Conservation (phyloP, 1,140 invertebrate species). For the Drosophila suzukii region DNA sequence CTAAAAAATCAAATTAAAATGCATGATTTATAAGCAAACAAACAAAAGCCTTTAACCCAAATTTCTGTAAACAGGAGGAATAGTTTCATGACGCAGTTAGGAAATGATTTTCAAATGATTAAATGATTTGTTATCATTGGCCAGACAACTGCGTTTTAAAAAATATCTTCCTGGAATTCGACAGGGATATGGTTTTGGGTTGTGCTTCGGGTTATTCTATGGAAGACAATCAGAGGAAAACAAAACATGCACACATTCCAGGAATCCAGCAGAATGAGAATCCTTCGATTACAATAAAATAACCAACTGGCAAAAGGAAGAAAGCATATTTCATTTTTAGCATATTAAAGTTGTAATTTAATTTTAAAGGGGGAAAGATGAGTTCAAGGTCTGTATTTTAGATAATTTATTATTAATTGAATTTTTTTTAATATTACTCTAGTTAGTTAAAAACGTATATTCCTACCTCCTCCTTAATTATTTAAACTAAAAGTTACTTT, state of each 20-base stretch:
- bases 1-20: conserved; percentile 51
- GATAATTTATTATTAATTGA: no score
- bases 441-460: no score
- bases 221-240: neutral
- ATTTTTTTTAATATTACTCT: no score
- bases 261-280: neutral
- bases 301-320: no score
- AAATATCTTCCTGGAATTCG: conserved; percentile 1
- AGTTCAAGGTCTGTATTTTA: no score
- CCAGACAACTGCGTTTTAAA: conserved; percentile 19
- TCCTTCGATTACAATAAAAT: neutral
- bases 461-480: no score
- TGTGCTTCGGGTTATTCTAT: neutral
- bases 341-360: no score
- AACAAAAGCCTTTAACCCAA: conserved; percentile 32
- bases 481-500: no score
- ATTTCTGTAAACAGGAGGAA: conserved; percentile 13
- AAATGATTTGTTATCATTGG: neutral
- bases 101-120: conserved; percentile 7
- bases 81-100: conserved; percentile 39
- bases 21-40: conserved; percentile 42
- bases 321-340: no score
- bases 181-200: neutral
- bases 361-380: no score
- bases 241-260: neutral